phyloP scores from a whole-genome alignment of 2,797 vertebrate species.

The Remorina albescens region DNA sequence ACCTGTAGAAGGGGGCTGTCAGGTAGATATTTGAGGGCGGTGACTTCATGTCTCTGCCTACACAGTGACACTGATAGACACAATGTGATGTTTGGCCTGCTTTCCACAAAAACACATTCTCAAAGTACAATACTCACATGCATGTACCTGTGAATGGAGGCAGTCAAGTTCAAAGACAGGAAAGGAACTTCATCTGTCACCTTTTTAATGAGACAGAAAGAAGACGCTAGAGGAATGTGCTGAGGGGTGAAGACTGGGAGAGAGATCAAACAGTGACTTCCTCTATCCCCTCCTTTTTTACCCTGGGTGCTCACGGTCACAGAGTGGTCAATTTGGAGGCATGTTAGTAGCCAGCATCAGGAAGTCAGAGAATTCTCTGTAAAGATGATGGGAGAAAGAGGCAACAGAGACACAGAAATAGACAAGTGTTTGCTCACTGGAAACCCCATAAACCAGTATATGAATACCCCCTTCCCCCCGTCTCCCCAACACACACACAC shows the following conservation, averaged over 20 bases:
- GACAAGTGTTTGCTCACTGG: conserved; percentile 76
- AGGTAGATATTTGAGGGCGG: conserved; percentile 6
- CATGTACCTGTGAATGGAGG: conserved; percentile 53
- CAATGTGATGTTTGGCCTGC: conserved; percentile 9
- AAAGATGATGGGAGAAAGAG: conserved; percentile 44
- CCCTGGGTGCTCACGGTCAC: conserved; percentile 6
- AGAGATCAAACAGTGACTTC: conserved; percentile 46
- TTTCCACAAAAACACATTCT: conserved; percentile 36
- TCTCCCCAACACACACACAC: too few relatives aligned
- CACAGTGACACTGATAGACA: conserved; percentile 11
- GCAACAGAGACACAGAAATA: conserved; percentile 72
- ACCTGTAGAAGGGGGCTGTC: conserved; percentile 2
- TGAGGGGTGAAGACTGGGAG: conserved; percentile 27
- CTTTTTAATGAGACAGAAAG: conserved; percentile 54
- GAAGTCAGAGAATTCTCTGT: conserved; percentile 65
- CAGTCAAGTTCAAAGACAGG: conserved; percentile 53
- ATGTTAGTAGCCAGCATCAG: conserved; percentile 40
- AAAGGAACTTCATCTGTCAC: conserved; percentile 56
- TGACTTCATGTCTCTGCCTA: conserved; percentile 19
- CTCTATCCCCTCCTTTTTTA: conserved; percentile 18
- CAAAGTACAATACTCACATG: conserved; percentile 52
- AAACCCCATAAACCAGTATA: conserved; percentile 65
- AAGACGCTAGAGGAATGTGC: conserved; percentile 61
- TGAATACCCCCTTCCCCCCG: conserved; percentile 36
- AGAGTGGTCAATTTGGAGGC: conserved; percentile 26